Conservation (phyloP, 1,140 invertebrate genomes). For the Sycophila sp. region DNA sequence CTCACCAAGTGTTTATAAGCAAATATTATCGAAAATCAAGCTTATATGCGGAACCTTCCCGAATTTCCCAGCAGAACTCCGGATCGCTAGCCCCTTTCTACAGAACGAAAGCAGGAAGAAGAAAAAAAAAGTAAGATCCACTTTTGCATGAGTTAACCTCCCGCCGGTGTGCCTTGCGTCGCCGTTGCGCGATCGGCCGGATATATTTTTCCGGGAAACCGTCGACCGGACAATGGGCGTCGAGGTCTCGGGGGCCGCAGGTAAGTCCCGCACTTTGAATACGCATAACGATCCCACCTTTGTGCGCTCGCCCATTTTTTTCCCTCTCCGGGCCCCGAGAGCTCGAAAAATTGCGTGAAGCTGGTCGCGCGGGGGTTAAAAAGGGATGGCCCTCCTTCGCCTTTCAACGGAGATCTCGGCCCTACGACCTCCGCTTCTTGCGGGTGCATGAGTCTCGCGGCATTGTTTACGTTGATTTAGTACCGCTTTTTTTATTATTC, state of each 20-base stretch:
- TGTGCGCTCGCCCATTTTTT: slow-evolving; percentile 36
- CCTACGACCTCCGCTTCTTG: background rate
- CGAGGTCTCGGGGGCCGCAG: slow-evolving; percentile 37
- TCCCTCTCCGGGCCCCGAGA: background rate
- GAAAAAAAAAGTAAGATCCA: slow-evolving; percentile 28
- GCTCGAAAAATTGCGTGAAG: slow-evolving; percentile 46
- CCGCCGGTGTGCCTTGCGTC: slow-evolving; percentile 33
- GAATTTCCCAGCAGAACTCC: too few species aligned
- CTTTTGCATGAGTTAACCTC: slow-evolving; percentile 29
- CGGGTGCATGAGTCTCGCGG: too few species aligned
- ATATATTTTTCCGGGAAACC: slow-evolving; percentile 51
- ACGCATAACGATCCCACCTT: slow-evolving; percentile 52
- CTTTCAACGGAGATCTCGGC: background rate
- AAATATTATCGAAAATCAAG: too few species aligned
- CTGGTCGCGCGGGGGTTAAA: background rate
- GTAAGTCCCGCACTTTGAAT: slow-evolving; percentile 56
- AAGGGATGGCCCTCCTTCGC: slow-evolving; percentile 10
- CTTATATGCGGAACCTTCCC: too few species aligned
- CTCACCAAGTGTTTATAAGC: too few species aligned
- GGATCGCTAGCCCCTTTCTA: too few species aligned
- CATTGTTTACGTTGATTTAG: slow-evolving; percentile 30
- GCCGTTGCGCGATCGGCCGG: slow-evolving; percentile 42
- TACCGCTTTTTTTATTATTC: slow-evolving; percentile 35
- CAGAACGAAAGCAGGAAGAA: background rate
- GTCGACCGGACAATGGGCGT: slow-evolving; percentile 40